phyloP scores from a whole-genome alignment of 2,888 invertebrate species.

The Ypsolopha scabrella region DNA sequence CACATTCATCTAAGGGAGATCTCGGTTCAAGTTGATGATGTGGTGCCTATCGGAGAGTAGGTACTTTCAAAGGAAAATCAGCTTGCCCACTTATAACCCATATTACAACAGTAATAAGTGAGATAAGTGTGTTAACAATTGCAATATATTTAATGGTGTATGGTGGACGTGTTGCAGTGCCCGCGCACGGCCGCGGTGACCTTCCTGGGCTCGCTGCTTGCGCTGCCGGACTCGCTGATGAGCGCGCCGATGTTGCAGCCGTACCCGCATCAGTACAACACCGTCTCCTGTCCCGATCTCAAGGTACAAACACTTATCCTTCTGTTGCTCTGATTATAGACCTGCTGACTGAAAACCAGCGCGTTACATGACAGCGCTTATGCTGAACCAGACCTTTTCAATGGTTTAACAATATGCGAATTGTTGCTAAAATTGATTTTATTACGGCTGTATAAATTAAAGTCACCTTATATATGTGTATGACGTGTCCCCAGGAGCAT shows the following conservation, averaged over 20 bases:
- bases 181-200: constrained; percentile 93
- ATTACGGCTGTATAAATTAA: too few species aligned
- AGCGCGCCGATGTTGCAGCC: constrained; percentile 78
- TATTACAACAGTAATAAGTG: too few species aligned
- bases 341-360: too few species aligned
- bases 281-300: constrained; percentile 78
- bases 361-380: neutral
- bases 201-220: constrained; percentile 87
- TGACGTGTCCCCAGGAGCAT: constrained; percentile 81
- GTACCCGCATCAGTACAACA: constrained; percentile 71
- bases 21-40: too few species aligned
- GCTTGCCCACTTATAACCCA: too few species aligned
- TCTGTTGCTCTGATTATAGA: neutral
- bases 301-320: constrained; percentile 65
- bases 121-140: too few species aligned
- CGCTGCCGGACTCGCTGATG: constrained; percentile 79
- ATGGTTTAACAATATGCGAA: too few species aligned
- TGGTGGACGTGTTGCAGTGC: constrained; percentile 68
- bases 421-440: neutral
- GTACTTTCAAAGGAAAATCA: too few species aligned
- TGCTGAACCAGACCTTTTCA: neutral
- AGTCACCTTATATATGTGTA: too few species aligned
- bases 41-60: too few species aligned
- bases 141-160: too few species aligned
- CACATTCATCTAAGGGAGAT: too few species aligned